phyloP scores from a whole-genome alignment of 2,797 vertebrate genomes.

The Liparis tanakae region DNA sequence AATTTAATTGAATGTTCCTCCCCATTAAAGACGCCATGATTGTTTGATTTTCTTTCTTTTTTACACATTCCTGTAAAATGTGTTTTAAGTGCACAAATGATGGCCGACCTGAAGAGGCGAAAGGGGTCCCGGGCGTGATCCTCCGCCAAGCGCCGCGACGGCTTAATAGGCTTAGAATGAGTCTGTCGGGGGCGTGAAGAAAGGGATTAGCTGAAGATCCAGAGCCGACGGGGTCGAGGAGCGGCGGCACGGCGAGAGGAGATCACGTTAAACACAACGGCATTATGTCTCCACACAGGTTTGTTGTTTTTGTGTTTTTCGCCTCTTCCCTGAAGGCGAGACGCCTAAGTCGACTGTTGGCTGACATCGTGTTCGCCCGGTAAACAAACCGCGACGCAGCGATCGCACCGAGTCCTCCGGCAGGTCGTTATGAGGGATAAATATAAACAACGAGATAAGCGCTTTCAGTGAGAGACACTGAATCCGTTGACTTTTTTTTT shows the following conservation, averaged over 20 bases:
- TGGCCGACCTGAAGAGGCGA: constrained; percentile 67
- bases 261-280: constrained; percentile 72
- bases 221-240: constrained; percentile 59
- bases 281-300: constrained; percentile 50
- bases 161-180: constrained; percentile 79
- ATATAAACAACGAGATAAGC: constrained; percentile 45
- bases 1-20: not conserved
- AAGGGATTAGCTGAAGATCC: constrained; percentile 73
- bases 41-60: constrained; percentile 43
- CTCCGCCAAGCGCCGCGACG: constrained; percentile 64
- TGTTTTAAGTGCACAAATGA: constrained; percentile 55
- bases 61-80: constrained; percentile 37
- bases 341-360: constrained; percentile 53
- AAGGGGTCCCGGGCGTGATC: constrained; percentile 54
- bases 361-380: constrained; percentile 51
- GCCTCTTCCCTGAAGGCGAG: constrained; percentile 68
- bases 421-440: constrained; percentile 44
- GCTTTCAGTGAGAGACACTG: constrained; percentile 49
- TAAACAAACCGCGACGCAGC: constrained; percentile 57
- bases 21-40: constrained; percentile 18
- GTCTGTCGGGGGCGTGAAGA: constrained; percentile 71
- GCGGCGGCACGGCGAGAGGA: constrained; percentile 71
- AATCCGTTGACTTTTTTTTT: constrained; percentile 10
- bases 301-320: constrained; percentile 11
- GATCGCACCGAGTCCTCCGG: constrained; percentile 46